Evolutionary conservation across 2,888 invertebrate genomes (phyloP), one percentile per base, ranked within the genome.

Genomic region (Herminia tarsipennalis): DNA sequence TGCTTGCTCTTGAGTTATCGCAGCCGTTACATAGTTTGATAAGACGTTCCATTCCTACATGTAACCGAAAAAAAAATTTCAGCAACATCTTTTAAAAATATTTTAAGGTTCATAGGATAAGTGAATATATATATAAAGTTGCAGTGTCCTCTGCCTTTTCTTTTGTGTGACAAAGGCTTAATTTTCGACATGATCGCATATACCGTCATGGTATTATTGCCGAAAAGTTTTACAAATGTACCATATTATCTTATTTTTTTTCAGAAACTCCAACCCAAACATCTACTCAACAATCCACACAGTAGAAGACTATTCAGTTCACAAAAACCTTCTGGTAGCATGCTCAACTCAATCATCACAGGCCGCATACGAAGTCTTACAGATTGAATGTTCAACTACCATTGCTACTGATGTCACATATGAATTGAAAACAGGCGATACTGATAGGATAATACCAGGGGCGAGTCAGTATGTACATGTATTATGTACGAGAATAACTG

Each of bases 381-480:
- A 87, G 59, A 83, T 90, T 40, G 88, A 88, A 66, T 86, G 81
- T 48, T 82, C 85, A 0, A 74, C 73, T 0, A 81, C 81, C 0
- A 77, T 86, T 14, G 79, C 83, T 20, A 74, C 66, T 20, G 66
- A 77, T 49, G 61, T 70, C 0, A 84, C 89, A 0, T 89, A 88
- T 62, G 82, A 86, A 39, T 43, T 88, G 18, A 77, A 77, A 50
- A 78, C 84, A 0, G 81, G 81, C 1, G 89, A 90, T 42, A 77
- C 77, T 0, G 81, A 74, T 3, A 81, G 63, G 40, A 85, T 89
- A 32, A 66, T 84, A 2, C 83, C 84, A 0, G 78, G 77, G 0
- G 75, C 77, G 0, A 90, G 90, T 58, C 86, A 83, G 57, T 91
- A 91, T 73, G 84, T 83, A 0, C 84, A 83, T 30, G 83, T 86